Conservation (phyloP, 1,140 invertebrate species). For the Caerostris darwini region DNA sequence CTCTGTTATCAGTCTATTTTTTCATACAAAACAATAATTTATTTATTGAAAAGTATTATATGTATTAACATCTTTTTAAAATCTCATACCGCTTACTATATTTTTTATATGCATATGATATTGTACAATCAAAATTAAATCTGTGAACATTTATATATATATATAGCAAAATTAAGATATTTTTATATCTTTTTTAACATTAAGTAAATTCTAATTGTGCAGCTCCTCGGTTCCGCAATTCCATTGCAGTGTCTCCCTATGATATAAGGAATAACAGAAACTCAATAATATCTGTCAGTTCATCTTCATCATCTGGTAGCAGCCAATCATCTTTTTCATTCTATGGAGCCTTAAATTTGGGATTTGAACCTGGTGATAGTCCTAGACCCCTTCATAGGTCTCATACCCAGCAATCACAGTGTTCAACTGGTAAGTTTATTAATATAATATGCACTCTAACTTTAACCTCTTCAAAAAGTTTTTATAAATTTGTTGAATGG, state of each 20-base stretch:
- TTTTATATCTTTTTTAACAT: background rate
- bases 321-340: constrained; percentile 81
- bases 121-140: too few species aligned
- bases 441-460: too few species aligned
- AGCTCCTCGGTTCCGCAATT: constrained; percentile 89
- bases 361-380: constrained; percentile 83
- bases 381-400: constrained; percentile 86
- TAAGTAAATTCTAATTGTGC: background rate
- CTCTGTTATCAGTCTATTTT: too few species aligned
- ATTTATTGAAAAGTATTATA: background rate
- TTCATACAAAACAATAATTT: too few species aligned
- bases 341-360: constrained; percentile 82
- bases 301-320: constrained; percentile 84
- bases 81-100: too few species aligned
- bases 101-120: too few species aligned
- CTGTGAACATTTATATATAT: too few species aligned
- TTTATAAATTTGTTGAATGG: too few species aligned
- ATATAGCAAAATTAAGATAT: background rate
- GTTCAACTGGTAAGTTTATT: constrained; percentile 86
- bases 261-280: constrained; percentile 87
- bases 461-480: too few species aligned
- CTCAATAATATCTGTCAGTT: constrained; percentile 89
- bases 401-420: constrained; percentile 88
- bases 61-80: background rate
- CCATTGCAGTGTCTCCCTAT: constrained; percentile 85